These are phyloP conservation scores for Hemibagrus wyckioides DNA, from an alignment of 2,113 vertebrate species.

Conservation along the genomic window DNA sequence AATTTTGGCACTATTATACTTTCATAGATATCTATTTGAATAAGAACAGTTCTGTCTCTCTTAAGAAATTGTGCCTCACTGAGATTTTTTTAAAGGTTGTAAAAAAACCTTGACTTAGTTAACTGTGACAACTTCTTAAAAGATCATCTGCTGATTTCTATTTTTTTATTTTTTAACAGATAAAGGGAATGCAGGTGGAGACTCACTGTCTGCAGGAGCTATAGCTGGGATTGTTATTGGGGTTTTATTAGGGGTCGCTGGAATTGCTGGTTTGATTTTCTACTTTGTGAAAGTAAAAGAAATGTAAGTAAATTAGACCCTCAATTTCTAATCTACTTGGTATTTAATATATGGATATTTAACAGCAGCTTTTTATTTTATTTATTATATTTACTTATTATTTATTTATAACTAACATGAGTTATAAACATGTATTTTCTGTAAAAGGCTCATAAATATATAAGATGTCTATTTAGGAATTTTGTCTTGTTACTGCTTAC, in stretches of 20 bases:
- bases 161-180: background rate
- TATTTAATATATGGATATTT: background rate
- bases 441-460: background rate
- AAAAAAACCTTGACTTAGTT: background rate
- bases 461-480: too few relatives aligned
- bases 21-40: background rate
- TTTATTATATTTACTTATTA: too few relatives aligned
- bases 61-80: background rate
- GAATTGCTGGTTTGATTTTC: constrained; percentile 3
- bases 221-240: constrained; percentile 48
- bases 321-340: background rate
- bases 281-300: constrained; percentile 4
- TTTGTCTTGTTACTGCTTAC: too few relatives aligned
- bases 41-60: background rate
- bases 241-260: constrained; percentile 22
- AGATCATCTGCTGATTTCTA: background rate
- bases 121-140: background rate
- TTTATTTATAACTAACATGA: too few relatives aligned
- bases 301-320: constrained; percentile 35
- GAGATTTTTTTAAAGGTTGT: background rate
- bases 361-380: background rate
- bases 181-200: background rate
- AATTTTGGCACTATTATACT: background rate
- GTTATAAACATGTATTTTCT: constrained; percentile 19
- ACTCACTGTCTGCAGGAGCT: constrained; percentile 8